Evolutionary conservation across 2,113 vertebrate genomes (phyloP).

Genomic region (Monarcha castaneiventris): DNA sequence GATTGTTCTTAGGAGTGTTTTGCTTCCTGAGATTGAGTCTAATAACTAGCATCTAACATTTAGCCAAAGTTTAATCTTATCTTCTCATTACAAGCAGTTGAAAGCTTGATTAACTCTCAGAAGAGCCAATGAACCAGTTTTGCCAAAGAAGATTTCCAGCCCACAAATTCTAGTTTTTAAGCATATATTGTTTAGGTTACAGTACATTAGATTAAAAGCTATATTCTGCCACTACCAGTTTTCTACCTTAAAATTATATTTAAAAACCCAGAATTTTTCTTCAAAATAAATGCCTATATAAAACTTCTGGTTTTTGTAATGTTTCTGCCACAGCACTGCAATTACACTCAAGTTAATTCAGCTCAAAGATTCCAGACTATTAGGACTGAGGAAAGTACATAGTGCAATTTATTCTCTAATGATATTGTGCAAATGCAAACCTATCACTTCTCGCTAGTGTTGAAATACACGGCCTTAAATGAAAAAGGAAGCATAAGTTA

Average conservation of each 20-base stretch:
- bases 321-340: not conserved
- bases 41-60: not conserved
- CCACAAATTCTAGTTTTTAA: not conserved
- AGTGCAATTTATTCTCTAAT: constrained; percentile 32
- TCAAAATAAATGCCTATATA: not conserved
- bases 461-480: not conserved
- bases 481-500: constrained; percentile 1
- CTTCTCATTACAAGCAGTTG: not conserved
- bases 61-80: not conserved
- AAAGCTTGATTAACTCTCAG: constrained; percentile 6
- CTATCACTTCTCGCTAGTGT: not conserved
- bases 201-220: not conserved
- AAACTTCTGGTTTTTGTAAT: not conserved
- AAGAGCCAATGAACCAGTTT: not conserved
- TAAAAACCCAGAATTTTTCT: not conserved
- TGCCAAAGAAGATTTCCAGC: not conserved
- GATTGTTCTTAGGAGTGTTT: not conserved
- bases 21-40: not conserved
- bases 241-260: not conserved
- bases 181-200: not conserved
- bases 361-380: not conserved
- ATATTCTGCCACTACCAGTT: not conserved
- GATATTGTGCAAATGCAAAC: not conserved
- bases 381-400: not conserved
- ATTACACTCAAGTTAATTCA: constrained; percentile 16